Evolutionary conservation across 2,797 vertebrate species (phyloP), one percentile per base, ranked within the genome.

Genomic region (Sebastes itinus): DNA sequence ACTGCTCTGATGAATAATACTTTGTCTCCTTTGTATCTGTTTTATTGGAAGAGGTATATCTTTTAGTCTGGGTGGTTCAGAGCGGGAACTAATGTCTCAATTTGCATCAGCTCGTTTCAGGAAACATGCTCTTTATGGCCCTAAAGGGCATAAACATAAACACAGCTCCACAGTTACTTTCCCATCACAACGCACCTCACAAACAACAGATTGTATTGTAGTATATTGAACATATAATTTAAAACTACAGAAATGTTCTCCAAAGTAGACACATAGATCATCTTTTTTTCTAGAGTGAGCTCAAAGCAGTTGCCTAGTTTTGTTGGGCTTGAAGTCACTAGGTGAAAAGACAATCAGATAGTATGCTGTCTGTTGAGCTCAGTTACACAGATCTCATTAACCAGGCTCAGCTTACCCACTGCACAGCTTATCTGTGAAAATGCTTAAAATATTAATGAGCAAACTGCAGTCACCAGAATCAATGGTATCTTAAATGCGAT

Each of bases 381-480:
- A 14, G 25, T 49, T 49, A 16, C n/a, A 67, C 20, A 59, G 23
- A 68, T 65, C 13, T 27, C 4, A 59, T 71, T 55, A 55, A 71
- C 23, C 9, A 38, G 67, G 2, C 68, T 33, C 8, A 65, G 56
- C 14, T 58, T 49, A 4, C 5, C 25, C 59, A 69, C 22, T 35
- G 16, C 35, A 32, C 8, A 52, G 52, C 38, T 79, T 42, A 54
- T 81, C 71, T 49, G 65, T 62, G 54, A 35, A 60, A 35, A 61
- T 56, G n/a, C 7, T 69, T 12, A 62, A 80, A 52, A 80, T 72
- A 81, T 84, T 79, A 56, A 87, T 72, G 30, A n/a, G 52, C 18
- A 14, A 25, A 10, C 35, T 68, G 60, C 33, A 54, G 27, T 46
- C 46, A 27, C 56, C 22, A 67, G n/a, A 78, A 61, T 77, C 55